Evolutionary conservation across 1,140 invertebrate genomes (phyloP).

Genomic region (Bombus sylvicola): DNA sequence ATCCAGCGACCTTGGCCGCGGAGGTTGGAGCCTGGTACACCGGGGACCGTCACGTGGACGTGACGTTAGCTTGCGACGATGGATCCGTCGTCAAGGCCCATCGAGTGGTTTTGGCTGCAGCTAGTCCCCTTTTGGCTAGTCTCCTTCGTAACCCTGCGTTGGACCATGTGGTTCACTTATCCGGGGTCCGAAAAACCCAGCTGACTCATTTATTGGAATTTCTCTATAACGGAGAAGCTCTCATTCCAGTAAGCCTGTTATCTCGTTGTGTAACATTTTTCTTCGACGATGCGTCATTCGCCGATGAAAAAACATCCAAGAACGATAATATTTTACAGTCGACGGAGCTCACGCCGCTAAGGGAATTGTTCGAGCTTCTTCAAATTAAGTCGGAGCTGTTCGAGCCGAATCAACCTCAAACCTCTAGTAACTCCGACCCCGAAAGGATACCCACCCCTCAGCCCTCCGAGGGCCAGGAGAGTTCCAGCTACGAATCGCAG

Average conservation of each 20-base stretch:
- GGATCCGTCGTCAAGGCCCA: slow-evolving; percentile 89
- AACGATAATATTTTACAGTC: slow-evolving; percentile 83
- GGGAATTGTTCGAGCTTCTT: slow-evolving; percentile 90
- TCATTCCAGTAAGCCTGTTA: slow-evolving; percentile 86
- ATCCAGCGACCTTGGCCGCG: slow-evolving; percentile 93
- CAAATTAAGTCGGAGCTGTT: slow-evolving; percentile 91
- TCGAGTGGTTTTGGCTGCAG: slow-evolving; percentile 91
- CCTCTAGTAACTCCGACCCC: slow-evolving; percentile 77
- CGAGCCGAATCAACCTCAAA: slow-evolving; percentile 78
- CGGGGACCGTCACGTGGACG: slow-evolving; percentile 91
- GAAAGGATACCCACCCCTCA: slow-evolving; percentile 80
- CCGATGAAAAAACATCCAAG: neutral
- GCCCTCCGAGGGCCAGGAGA: slow-evolving; percentile 83
- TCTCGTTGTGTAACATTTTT: neutral
- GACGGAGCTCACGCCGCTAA: slow-evolving; percentile 90
- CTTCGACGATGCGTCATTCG: no score
- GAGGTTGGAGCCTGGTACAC: slow-evolving; percentile 93
- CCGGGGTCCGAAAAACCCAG: slow-evolving; percentile 89
- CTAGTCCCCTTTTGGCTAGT: slow-evolving; percentile 92
- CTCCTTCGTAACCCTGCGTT: slow-evolving; percentile 86
- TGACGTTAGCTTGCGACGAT: slow-evolving; percentile 91
- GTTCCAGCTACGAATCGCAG: slow-evolving; percentile 85
- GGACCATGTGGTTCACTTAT: slow-evolving; percentile 90
- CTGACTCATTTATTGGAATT: slow-evolving; percentile 91
- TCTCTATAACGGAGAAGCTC: slow-evolving; percentile 92